phyloP scores from a whole-genome alignment of 2,797 vertebrate genomes.

The Sciurus vulgaris region DNA sequence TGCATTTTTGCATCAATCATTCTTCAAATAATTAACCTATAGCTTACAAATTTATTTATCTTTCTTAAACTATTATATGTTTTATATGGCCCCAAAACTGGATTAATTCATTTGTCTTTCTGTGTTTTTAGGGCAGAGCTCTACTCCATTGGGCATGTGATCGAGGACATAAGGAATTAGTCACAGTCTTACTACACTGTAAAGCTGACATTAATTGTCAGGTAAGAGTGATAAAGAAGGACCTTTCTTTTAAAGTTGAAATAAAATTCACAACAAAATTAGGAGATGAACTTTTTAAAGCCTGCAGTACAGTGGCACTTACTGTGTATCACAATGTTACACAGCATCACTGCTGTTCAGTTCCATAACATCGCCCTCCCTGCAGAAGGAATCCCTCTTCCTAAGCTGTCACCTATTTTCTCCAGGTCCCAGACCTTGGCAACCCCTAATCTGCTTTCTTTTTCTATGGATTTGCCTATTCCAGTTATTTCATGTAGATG shows the following conservation, averaged over 20 bases:
- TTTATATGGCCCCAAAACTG: background rate
- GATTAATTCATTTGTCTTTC: constrained; percentile 63
- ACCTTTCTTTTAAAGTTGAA: background rate
- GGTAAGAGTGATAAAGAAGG: constrained; percentile 88
- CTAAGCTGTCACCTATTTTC: background rate
- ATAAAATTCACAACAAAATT: constrained; percentile 15
- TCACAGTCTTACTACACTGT: constrained; percentile 93
- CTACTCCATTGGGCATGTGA: constrained; percentile 98
- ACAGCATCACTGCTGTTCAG: background rate
- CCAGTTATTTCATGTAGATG: background rate
- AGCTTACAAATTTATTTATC: constrained; percentile 13
- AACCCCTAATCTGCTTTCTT: background rate
- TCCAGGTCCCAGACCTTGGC: background rate
- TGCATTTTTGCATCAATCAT: background rate
- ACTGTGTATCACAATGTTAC: background rate
- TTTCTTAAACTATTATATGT: background rate
- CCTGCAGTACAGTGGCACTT: background rate
- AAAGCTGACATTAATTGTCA: constrained; percentile 96
- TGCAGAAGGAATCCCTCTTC: background rate
- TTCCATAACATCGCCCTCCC: background rate
- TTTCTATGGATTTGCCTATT: constrained; percentile 11
- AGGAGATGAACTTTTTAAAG: background rate
- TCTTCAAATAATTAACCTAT: constrained; percentile 38
- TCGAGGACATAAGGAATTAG: constrained; percentile 97
- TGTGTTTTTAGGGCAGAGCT: constrained; percentile 92